Evolutionary conservation across 2,888 invertebrate species (phyloP).

Genomic region (Agrochola macilenta): DNA sequence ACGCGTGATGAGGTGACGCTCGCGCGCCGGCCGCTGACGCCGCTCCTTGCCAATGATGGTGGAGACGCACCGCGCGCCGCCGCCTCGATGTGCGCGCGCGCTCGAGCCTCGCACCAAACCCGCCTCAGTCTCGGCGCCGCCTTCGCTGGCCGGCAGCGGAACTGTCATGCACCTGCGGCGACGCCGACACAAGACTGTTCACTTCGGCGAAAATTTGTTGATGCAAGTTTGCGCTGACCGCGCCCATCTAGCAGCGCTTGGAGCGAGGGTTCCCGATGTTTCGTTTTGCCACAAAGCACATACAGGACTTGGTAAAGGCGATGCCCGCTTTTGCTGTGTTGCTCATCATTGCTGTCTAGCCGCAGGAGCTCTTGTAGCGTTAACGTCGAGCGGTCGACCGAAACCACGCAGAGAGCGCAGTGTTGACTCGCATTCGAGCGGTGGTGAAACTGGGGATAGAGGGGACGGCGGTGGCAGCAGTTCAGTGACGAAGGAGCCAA

Average conservation of each 20-base stretch:
- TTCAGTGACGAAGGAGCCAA: conserved; percentile 76
- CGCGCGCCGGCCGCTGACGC: conserved; percentile 88
- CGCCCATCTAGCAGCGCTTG: conserved; percentile 88
- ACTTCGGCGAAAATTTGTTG: conserved; percentile 94
- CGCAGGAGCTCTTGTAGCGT: conserved; percentile 83
- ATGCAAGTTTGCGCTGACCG: conserved; percentile 94
- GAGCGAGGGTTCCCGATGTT: conserved; percentile 87
- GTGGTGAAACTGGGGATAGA: conserved; percentile 86
- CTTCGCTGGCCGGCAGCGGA: conserved; percentile 88
- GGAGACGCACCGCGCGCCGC: conserved; percentile 89
- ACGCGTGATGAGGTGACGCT: conserved; percentile 88
- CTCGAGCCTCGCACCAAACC: conserved; percentile 86
- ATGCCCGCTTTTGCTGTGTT: conserved; percentile 87
- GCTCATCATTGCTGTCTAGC: conserved; percentile 89
- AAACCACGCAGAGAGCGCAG: conserved; percentile 84
- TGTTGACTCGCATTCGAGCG: conserved; percentile 88
- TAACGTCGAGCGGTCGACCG: conserved; percentile 82
- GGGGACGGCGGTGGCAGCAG: conserved; percentile 79
- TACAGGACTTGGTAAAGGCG: conserved; percentile 84
- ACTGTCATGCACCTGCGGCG: conserved; percentile 92
- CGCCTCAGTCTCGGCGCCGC: conserved; percentile 90
- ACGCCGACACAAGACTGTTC: conserved; percentile 94
- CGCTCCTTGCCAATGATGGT: conserved; percentile 90
- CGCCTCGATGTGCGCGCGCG: conserved; percentile 87
- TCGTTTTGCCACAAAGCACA: conserved; percentile 88